A percentile compares a stretch with the other conserved stretches of the same genome.
Evolutionary conservation across 2,113 vertebrate genomes (phyloP).

Genomic region (Telmatochromis sp.): DNA sequence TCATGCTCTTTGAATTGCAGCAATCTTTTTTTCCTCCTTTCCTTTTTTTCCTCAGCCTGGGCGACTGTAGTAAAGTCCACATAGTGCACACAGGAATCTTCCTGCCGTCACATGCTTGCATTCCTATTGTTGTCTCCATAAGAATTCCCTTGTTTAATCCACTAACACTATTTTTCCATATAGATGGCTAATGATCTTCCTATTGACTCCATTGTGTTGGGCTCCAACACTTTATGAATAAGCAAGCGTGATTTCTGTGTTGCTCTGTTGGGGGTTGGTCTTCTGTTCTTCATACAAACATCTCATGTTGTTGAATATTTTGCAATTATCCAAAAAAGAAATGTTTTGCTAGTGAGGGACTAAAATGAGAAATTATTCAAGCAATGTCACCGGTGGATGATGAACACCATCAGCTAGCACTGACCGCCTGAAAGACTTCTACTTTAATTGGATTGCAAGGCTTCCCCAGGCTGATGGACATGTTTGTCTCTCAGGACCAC

Average conservation of each 20-base stretch:
- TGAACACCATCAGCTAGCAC: conserved; percentile 23
- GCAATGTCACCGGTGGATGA: conserved; percentile 38
- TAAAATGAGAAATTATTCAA: conserved; percentile 16
- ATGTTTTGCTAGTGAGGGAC: neutral
- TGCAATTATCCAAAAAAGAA: neutral
- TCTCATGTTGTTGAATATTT: neutral
- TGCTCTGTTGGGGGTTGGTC: neutral
- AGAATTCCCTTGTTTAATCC: conserved; percentile 34
- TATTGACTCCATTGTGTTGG: neutral
- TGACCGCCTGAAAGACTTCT: conserved; percentile 54
- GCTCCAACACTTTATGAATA: neutral
- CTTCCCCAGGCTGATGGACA: conserved; percentile 61
- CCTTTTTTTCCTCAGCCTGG: conserved; percentile 19
- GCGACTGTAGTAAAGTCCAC: conserved; percentile 50
- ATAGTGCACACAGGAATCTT: conserved; percentile 38
- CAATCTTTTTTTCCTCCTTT: neutral
- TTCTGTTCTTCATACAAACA: neutral
- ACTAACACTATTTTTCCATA: neutral
- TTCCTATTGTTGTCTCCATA: conserved; percentile 49
- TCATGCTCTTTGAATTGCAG: conserved; percentile 61
- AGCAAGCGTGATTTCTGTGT: neutral
- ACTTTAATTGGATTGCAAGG: conserved; percentile 66
- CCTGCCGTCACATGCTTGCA: conserved; percentile 39
- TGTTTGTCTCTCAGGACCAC: conserved; percentile 61
- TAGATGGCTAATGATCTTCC: conserved; percentile 14